These are phyloP conservation scores for Drosophila neutralis DNA, from an alignment of 2,888 invertebrate genomes.

Conservation along the genomic window DNA sequence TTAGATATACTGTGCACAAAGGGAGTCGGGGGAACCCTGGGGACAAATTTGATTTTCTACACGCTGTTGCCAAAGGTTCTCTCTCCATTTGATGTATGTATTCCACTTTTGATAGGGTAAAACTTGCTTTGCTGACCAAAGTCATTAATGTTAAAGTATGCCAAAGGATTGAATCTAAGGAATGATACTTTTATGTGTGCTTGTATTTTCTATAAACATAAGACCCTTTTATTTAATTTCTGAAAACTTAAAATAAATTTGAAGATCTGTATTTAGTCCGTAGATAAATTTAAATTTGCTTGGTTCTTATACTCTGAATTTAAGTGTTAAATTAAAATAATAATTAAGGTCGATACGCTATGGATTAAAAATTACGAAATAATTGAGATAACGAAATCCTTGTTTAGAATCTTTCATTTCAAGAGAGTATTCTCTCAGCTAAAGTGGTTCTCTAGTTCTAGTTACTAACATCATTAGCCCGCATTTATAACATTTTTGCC, in stretches of 20 bases:
- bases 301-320: not conserved
- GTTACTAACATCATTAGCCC: conserved; percentile 12
- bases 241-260: not conserved
- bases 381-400: rapidly evolving
- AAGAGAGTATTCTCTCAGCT: not conserved
- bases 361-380: not conserved
- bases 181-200: not conserved
- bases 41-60: conserved; percentile 30
- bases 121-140: not conserved
- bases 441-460: conserved; percentile 2
- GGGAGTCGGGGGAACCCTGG: conserved; percentile 3
- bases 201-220: not conserved
- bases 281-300: not conserved
- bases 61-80: conserved; percentile 9
- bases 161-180: not conserved
- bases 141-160: conserved; percentile 2
- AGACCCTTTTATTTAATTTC: not conserved
- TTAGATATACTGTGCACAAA: conserved; percentile 14
- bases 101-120: not conserved
- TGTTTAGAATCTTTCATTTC: not conserved
- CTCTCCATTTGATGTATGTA: conserved; percentile 5
- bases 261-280: not conserved
- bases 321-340: not conserved
- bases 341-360: not conserved
- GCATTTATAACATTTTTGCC: conserved; percentile 25